Evolutionary conservation across 2,113 vertebrate genomes (phyloP), one percentile per base, ranked within the genome.

Genomic region (Varanus komodoensis): DNA sequence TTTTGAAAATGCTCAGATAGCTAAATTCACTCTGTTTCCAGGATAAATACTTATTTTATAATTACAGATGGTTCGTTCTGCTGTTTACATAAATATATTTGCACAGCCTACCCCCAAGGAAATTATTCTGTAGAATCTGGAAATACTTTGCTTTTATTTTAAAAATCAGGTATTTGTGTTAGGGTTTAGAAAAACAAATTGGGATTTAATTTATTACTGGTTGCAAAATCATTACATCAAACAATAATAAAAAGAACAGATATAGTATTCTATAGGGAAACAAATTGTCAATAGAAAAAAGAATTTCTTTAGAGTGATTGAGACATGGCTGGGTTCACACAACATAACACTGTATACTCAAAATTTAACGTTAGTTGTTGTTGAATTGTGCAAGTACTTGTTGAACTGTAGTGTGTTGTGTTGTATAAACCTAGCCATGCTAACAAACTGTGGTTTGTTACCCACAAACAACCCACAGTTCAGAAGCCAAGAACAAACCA

Each of bases 11-110:
- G 15, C 3, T 23, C 27, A 23, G 23, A 79, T 68, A 67, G 27
- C 68, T 87, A n/a, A 67, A 32, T 48, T 50, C 75, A 50, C 8
- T 1, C 27, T 87, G 23, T 78, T 50, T 50, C 57, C 86, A 87
- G 38, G 27, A 78, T n/a, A 79, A 78, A 78, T 79, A 68, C 74
- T 87, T 68, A 50, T 87, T 87, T 87, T 87, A 57, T 79, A 78
- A 87, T 67, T 87, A 67, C 9, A 25, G 27, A 78, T 87, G 34
- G 25, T 79, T 38, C 27, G 4, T 57, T 64, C 1, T 44, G 74
- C 34, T 87, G 8, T 78, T 87, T 78, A 3, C 74, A 48, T 17
- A 75, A 57, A 78, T 6, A 78, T 67, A 87, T 78, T 78, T 87
- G 86, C 23, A 87, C 34, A 25, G 14, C 54, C 23, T 67, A 29